Evolutionary conservation across 2,888 invertebrate genomes (phyloP).

Genomic region (Ormyrus rosae): DNA sequence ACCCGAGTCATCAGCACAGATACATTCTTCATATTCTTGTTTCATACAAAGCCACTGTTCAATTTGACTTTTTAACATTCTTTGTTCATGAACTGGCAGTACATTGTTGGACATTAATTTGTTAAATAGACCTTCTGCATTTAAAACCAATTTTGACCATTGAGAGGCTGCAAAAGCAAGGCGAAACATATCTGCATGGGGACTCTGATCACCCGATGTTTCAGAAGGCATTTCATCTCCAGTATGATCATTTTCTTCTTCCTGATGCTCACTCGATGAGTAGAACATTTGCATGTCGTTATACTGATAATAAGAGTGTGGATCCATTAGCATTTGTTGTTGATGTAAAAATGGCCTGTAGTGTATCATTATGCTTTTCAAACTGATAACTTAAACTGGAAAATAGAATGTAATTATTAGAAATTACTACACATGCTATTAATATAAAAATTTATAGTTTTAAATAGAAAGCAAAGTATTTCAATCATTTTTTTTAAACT

Average conservation of each 20-base stretch:
- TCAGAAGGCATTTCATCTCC: slow-evolving; percentile 71
- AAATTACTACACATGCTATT: background rate
- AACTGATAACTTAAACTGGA: slow-evolving; percentile 1
- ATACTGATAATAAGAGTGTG: slow-evolving; percentile 53
- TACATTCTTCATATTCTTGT: slow-evolving; percentile 91
- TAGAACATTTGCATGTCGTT: slow-evolving; percentile 49
- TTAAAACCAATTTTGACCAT: slow-evolving; percentile 88
- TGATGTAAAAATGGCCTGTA: slow-evolving; percentile 43
- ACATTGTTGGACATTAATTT: slow-evolving; percentile 84
- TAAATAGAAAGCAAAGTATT: too few species aligned
- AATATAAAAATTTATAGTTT: too few species aligned
- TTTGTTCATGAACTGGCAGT: slow-evolving; percentile 83
- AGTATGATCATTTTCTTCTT: slow-evolving; percentile 70
- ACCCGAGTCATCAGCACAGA: slow-evolving; percentile 78
- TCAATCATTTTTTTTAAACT: too few species aligned
- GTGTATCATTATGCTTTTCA: slow-evolving; percentile 48
- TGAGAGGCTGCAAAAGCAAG: slow-evolving; percentile 90
- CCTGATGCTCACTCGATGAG: slow-evolving; percentile 58
- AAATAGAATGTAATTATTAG: background rate
- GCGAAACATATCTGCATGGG: slow-evolving; percentile 79
- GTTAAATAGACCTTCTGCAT: slow-evolving; percentile 90
- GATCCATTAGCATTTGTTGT: slow-evolving; percentile 52
- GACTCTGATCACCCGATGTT: slow-evolving; percentile 70
- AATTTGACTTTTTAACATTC: slow-evolving; percentile 79
- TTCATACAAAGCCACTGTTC: slow-evolving; percentile 90